Base-by-base conservation (phyloP, 2,888 invertebrate genomes). In the Epistrophella euchroma region DNA sequence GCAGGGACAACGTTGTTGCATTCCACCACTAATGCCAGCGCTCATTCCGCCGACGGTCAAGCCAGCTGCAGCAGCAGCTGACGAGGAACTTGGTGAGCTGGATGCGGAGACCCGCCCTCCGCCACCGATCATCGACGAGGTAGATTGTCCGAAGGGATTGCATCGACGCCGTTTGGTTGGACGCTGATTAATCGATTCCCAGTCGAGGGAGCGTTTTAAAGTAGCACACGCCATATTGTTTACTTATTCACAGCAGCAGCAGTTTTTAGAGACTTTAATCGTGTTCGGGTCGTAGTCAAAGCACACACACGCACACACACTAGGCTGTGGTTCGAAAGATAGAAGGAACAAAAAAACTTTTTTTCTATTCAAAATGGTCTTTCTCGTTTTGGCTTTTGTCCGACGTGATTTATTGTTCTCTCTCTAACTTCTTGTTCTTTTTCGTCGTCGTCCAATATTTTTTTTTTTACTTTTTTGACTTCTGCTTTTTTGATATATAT, bases 141-240 rank as follows among this genome's bases (percentile, higher is more conserved):
- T 81, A 60, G 91, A 88, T 88, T 95, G 94, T 90, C 97, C 96
- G 94, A 97, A 96, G 81, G 97, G 97, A 91, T 96, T 96, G 93
- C 98, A 98, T 94, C 98, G 95, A 93, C 98, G 95, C 91, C 98
- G 94, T 93, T 98, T 98, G 37, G 96, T 95, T 81, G 98, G 97
- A 90, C 97, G 94, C 91, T 96, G 96, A 92, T 96, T 96, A 93
- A 98, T 95, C 88, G 98, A 96, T 93, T 98, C 98, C 95, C 98
- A 98, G 93, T 98, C 98, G 91, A 98, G 94, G 92, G 96, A 96
- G 93, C 98, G 95, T 94, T 98, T 98, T 89, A 98, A 94, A 91
- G 98, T 98, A 93, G 98, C 98, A 95, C 98, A 98, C 95, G 98
- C 98, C 98, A 99, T 99, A 82, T 86, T 86, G 78, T 86, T 81